phyloP scores from a whole-genome alignment of 2,888 invertebrate genomes.

The Spatulosminthurus flaviceps region DNA sequence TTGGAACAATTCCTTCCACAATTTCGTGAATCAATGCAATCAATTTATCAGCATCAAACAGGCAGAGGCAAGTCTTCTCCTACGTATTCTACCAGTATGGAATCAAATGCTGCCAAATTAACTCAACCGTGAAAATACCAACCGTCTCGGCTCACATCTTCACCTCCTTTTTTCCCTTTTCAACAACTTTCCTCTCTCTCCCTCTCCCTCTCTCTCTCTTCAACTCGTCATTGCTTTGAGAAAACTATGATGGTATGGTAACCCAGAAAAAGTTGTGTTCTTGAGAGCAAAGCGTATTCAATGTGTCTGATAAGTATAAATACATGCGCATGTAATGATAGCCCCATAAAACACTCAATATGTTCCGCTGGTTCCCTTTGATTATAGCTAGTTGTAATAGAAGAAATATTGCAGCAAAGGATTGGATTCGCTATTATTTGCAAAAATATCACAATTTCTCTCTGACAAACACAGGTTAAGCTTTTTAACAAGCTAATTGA shows the following conservation, averaged over 20 bases:
- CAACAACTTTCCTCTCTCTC: not conserved
- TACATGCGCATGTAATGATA: too few relatives aligned
- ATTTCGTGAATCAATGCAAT: not conserved
- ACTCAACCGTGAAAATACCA: conserved; percentile 14
- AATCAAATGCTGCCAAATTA: conserved; percentile 2
- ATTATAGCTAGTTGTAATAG: too few relatives aligned
- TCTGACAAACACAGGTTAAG: conserved; percentile 14
- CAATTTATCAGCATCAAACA: conserved; percentile 18
- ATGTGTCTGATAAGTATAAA: too few relatives aligned
- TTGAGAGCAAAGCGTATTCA: too few relatives aligned
- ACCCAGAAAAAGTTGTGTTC: too few relatives aligned
- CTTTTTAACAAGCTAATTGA: conserved; percentile 6
- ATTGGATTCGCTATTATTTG: not conserved
- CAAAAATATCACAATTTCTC: conserved; percentile 18
- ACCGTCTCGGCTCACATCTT: conserved; percentile 13
- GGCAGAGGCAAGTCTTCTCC: too few relatives aligned
- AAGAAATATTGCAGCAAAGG: too few relatives aligned
- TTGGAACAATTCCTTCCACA: not conserved
- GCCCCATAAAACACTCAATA: too few relatives aligned
- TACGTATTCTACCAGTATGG: not conserved
- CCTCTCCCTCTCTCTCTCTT: not conserved
- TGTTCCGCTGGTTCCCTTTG: too few relatives aligned
- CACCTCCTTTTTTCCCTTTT: conserved; percentile 10
- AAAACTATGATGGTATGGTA: too few relatives aligned
- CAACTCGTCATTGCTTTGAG: too few relatives aligned